Conservation (phyloP, 2,888 invertebrate species). For the Blomia tropicalis region DNA sequence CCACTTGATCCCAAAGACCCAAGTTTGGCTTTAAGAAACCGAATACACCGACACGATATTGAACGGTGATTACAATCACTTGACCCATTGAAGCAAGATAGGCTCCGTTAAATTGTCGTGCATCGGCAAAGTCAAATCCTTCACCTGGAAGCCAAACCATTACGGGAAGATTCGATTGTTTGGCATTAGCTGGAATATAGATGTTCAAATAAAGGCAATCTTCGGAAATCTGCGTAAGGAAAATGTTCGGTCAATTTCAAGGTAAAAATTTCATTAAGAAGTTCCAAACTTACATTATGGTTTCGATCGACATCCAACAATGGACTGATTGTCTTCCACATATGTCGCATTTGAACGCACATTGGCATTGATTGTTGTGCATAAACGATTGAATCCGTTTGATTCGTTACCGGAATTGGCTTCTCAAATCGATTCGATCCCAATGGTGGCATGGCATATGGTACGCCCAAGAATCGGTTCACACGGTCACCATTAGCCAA, state of each 20-base stretch:
- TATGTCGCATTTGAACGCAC: constrained; percentile 32
- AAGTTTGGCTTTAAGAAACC: constrained; percentile 36
- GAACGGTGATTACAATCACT: constrained; percentile 42
- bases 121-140: constrained; percentile 36
- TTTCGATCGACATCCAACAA: constrained; percentile 27
- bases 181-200: constrained; percentile 53
- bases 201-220: constrained; percentile 68
- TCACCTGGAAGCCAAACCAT: constrained; percentile 45
- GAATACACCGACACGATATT: constrained; percentile 39
- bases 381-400: constrained; percentile 42
- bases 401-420: constrained; percentile 36
- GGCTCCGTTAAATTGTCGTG: constrained; percentile 39
- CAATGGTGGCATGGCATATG: constrained; percentile 32
- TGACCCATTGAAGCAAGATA: constrained; percentile 40
- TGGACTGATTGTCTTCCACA: constrained; percentile 30
- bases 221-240: constrained; percentile 38
- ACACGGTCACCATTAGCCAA: constrained; percentile 12
- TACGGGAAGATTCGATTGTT: constrained; percentile 38
- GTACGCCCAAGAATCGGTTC: constrained; percentile 31
- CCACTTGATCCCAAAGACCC: constrained; percentile 34
- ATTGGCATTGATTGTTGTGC: constrained; percentile 27
- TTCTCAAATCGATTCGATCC: constrained; percentile 29
- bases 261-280: background rate
- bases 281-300: constrained; percentile 22
- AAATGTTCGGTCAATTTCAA: background rate